Base-by-base conservation (phyloP, 2,797 vertebrate genomes). In the Hipposideros larvatus region DNA sequence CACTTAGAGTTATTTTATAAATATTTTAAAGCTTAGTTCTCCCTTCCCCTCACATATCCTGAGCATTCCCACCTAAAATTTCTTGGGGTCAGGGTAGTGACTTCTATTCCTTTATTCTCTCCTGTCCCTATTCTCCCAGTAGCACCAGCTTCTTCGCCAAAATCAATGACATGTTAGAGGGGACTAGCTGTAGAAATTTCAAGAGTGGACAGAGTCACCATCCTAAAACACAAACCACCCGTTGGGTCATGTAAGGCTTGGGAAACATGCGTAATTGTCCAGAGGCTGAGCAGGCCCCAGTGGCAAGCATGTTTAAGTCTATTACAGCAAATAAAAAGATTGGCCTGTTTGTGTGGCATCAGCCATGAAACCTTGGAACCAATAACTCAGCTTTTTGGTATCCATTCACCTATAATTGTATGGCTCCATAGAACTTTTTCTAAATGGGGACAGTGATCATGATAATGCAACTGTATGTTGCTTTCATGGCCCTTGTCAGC, bases 391-490 rank as follows among this genome's bases (percentile, higher is more conserved):
- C n/a, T 80, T 90, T 90, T 57, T 51, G 1, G 28, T 66, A 31
- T 63, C 71, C 26, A 2, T 65, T 79, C 57, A 57, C 31, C 19
- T 93, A 4, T 84, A 92, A 28, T 48, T 73, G 26, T 89, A 41
- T 82, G 75, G 7, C 46, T 90, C 73, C 51, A 63, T n/a, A n/a
- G 77, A 53, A 48, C 28, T 94, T 83, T 61, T 90, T 92, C n/a
- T 86, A 65, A 68, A 14, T 71, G 43, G 14, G 28, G 26, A 83
- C 65, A n/a, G 6, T 73, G 31, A 41, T 46, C 28, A 78, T 78
- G 70, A 65, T 37, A 48, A 57, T 34, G 48, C 71, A 55, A 63
- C 53, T 71, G 6, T 48, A 61, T 7, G 8, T 34, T 34, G 65
- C 8, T 66, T 65, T 66, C n/a, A 34, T 13, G 51, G 31, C 55